phyloP scores from a whole-genome alignment of 1,140 invertebrate species.

The Ceratoteleas bidentatus region DNA sequence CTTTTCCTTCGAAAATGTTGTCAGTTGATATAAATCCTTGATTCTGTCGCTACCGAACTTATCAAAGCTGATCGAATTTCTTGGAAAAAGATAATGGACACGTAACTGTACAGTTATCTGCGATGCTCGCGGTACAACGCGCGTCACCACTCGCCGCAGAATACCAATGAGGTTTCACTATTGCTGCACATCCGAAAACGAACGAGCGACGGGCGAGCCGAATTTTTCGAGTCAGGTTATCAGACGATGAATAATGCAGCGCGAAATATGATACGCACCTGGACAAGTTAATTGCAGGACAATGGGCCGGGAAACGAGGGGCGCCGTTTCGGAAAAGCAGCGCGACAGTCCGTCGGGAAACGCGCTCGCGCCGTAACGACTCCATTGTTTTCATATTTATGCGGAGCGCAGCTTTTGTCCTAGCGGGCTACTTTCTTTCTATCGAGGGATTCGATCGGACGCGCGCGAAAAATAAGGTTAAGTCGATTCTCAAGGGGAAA shows the following conservation, averaged over 20 bases:
- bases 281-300: conserved; percentile 1
- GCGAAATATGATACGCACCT: conserved; percentile 26
- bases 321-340: conserved; percentile 43
- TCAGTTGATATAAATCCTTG: background rate
- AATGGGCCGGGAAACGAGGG: conserved; percentile 1
- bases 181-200: background rate
- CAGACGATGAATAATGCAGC: conserved; percentile 23
- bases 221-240: conserved; percentile 10
- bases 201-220: background rate
- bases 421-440: conserved; percentile 60
- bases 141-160: conserved; percentile 7
- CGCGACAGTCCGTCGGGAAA: conserved; percentile 51
- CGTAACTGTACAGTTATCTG: conserved; percentile 3
- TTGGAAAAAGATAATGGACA: background rate
- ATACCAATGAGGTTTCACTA: conserved; percentile 37
- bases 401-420: conserved; percentile 62
- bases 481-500: conserved; percentile 46
- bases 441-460: conserved; percentile 62
- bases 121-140: conserved; percentile 10
- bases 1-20: too few species aligned
- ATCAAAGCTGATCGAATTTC: background rate
- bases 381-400: conserved; percentile 64
- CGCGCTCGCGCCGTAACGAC: conserved; percentile 49
- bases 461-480: conserved; percentile 62
- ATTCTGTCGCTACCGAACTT: background rate